Base-by-base conservation (phyloP, 2,113 vertebrate genomes). In the Eubucco bourcierii region DNA sequence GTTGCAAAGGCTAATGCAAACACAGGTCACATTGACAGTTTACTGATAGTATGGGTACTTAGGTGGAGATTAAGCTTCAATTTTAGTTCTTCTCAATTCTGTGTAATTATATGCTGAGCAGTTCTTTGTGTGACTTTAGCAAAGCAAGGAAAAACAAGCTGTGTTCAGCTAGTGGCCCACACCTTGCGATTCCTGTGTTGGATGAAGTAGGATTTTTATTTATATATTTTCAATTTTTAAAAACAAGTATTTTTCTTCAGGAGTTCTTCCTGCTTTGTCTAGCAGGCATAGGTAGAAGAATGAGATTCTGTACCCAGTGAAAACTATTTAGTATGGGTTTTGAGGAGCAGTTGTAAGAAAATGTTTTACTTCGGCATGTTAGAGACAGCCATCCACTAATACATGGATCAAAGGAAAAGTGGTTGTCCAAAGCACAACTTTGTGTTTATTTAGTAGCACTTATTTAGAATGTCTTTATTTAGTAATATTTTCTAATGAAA, bases 1-100 rank as follows among this genome's bases (percentile, higher is more conserved):
- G 1, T 46, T 0, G 0, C 31, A 60, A 55, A 75, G 25, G 7
- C 44, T 74, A 7, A 16, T 79, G 34, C 4, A 1, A 24, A 20
- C 17, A 7, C 3, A 60, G 44, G 33, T 55, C 37, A 50, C 34
- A 12, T 12, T 47, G 29, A 31, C 46, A 46, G 23, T 37, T 80
- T 52, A 7, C 29, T 65, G 46, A 33, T 56, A 37, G n/a, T 58
- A 39, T 72, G 8, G 2, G 0, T 66, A n/a, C 9, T 2, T 31
- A 50, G 50, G 16, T 25, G 14, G 15, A 94, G 25, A 25, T 50
- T 7, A 55, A 66, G 7, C 76, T 90, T 37, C 44, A 60, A 18
- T 55, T 75, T 24, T 55, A n/a, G 21, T 80, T 84, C 1, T 19
- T 66, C 80, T 61, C 33, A 56, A 9, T 59, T 90, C 28, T 59